Evolutionary conservation across 1,140 invertebrate genomes (phyloP), one percentile per base, ranked within the genome.

Genomic region (Cyphomyrmex costatus): DNA sequence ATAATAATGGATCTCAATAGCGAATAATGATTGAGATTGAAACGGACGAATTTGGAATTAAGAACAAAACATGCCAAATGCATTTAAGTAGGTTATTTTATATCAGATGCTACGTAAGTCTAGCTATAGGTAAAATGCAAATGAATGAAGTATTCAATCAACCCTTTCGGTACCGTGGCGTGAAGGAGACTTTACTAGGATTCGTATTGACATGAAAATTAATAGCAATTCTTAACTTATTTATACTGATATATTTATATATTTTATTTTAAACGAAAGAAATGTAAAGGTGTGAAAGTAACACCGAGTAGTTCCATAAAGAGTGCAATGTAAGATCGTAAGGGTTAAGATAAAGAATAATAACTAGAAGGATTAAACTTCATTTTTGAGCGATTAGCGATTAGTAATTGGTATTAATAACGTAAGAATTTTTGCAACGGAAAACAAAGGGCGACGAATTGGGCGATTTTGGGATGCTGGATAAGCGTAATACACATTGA

Each of bases 1-100:
- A 30, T 12, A 30, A 30, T 36, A 68, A 27, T 80, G 19, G 24
- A 12, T 79, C 36, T 42, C 10, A 14, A 66, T 66, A 33, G n/a
- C 14, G 46, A 53, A n/a, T 79, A 10, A 36, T 33, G 30, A 80
- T 42, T 82, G 30, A 71, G 78, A 88, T 30, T 3, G 46, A 16
- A 87, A 80, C 60, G 61, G 65, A 60, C 60, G 76, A 58, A 60
- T 63, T 77, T 85, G 82, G 68, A 84, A 74, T 58, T 65, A 74
- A 70, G 73, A 90, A 90, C 89, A 74, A 92, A 76, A 92, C 91
- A 93, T 92, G 93, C 92, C 92, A 93, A 93, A 93, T 93, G 92
- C 92, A 93, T 93, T 93, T 91, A 92, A 87, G 63, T 92, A 90
- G 87, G 61, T 90, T 92, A 92, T 91, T 90, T 91, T 92, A 77